Base-by-base conservation (phyloP, 2,888 invertebrate genomes). In the Campoplex nolae region DNA sequence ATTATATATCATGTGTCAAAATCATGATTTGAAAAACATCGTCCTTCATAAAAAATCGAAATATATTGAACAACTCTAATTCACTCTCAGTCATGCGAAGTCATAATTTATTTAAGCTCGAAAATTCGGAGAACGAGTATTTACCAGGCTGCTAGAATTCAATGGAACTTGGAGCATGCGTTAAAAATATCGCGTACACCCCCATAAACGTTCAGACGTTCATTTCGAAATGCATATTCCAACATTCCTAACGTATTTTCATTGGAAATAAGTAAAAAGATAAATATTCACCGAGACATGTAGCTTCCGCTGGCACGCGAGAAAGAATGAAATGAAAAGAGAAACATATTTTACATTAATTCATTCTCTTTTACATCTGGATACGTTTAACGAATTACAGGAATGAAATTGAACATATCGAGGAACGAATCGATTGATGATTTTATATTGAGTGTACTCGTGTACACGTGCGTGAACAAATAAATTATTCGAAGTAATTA, bases 401-500 rank as follows among this genome's bases (percentile, higher is more conserved):
- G 3, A 51, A 18, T 51, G 51, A 51, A 18, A 18, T 35, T 38
- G 2, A 7, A 58, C 45, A 35, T 48, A 35, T 51, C 35, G 65
- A 62, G 28, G 16, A 65, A 65, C 38, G 62, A 45, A 83, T 83
- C 73, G 45, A 74, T 62, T 51, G 38, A 76, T 51, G 48, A 28
- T 70, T 83, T 70, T 48, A 32, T n/a, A 35, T 48, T 11, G 32
- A 48, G 23, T 32, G 48, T 32, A 51, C 48, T 28, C 51, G 48
- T 23, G 23, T 32, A 8, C n/a, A 16, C 11, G 67, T 45, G 13
- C 51, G 32, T 58, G 58, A 70, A 74, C 51, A 51, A 42, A 45
- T 84, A 73, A 54, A 54, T 58, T 28, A 62, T 77, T 62, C 68
- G 74, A 9, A 77, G 56, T 82, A 83, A 85, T 83, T 73, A 13